A percentile compares a stretch with the other conserved stretches of the same genome.
Conservation (phyloP, 2,888 invertebrate genomes). For the Belgica antarctica region DNA sequence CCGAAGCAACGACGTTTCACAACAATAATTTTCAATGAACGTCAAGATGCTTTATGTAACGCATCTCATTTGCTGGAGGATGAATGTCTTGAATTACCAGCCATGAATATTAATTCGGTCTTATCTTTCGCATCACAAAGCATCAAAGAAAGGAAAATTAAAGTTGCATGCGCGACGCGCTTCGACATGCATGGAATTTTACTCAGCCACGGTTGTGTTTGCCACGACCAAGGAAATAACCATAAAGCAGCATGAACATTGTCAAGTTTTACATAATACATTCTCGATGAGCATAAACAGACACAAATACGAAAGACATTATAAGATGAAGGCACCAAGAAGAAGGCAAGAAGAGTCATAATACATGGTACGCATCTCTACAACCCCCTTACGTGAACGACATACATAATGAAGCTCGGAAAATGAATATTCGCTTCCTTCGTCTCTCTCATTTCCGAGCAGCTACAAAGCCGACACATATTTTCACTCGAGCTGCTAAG, state of each 20-base stretch:
- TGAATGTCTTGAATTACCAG: background rate
- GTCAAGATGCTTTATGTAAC: slow-evolving; percentile 2
- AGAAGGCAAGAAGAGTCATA: background rate
- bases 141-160: slow-evolving; percentile 12
- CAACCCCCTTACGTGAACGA: slow-evolving; percentile 18
- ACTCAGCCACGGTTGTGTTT: background rate
- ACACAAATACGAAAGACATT: background rate
- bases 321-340: background rate
- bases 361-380: slow-evolving; percentile 38
- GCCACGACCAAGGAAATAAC: background rate
- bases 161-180: slow-evolving; percentile 31
- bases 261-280: background rate
- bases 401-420: slow-evolving; percentile 13
- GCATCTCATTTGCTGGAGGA: slow-evolving; percentile 26
- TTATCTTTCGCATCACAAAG: background rate
- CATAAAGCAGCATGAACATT: background rate
- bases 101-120: slow-evolving; percentile 37
- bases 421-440: slow-evolving; percentile 37
- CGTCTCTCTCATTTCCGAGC: background rate
- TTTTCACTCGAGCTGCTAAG: background rate
- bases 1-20: background rate
- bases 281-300: slow-evolving; percentile 8
- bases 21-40: background rate
- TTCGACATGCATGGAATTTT: slow-evolving; percentile 11
- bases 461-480: slow-evolving; percentile 24